These are phyloP conservation scores for Salvelinus sp. DNA, from an alignment of 2,113 vertebrate genomes.

Conservation along the genomic window DNA sequence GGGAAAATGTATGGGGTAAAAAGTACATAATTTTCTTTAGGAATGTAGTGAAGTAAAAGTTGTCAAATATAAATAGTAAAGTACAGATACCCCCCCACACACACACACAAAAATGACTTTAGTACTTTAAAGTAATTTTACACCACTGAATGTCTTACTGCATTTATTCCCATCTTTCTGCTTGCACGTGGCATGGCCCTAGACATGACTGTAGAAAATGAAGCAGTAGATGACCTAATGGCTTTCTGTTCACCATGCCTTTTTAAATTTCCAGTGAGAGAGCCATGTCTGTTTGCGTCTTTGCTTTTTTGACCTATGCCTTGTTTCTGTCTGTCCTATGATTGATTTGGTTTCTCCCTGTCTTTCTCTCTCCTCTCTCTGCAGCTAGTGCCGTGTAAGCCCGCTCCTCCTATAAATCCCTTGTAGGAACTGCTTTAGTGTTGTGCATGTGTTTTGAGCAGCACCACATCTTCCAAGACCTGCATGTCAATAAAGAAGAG, in stretches of 20 bases:
- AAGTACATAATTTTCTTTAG: too few species aligned
- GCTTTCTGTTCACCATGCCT: conserved; percentile 17
- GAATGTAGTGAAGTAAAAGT: too few species aligned
- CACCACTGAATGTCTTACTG: not conserved
- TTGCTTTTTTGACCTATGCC: not conserved
- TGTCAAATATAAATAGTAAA: too few species aligned
- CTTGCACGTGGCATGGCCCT: conserved; percentile 35
- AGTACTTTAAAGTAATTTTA: too few species aligned
- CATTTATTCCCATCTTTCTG: conserved; percentile 16
- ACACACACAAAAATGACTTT: too few species aligned
- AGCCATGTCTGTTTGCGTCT: not conserved
- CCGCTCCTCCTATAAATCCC: conserved; percentile 66
- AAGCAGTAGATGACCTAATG: not conserved
- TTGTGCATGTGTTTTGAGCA: conserved; percentile 94
- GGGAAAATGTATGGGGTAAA: too few species aligned
- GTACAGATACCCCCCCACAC: too few species aligned
- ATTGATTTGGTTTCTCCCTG: conserved; percentile 64
- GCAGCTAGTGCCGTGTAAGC: conserved; percentile 91
- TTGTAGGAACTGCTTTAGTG: conserved; percentile 86
- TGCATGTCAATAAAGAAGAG: conserved; percentile 84
- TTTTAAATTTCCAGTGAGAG: conserved; percentile 6
- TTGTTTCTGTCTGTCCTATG: conserved; percentile 35
- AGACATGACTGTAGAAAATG: conserved; percentile 20
- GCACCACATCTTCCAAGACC: conserved; percentile 85
- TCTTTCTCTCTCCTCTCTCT: conserved; percentile 74